These are phyloP conservation scores for Gymnodraco acuticeps DNA, from an alignment of 2,797 vertebrate species.

Conservation along the genomic window DNA sequence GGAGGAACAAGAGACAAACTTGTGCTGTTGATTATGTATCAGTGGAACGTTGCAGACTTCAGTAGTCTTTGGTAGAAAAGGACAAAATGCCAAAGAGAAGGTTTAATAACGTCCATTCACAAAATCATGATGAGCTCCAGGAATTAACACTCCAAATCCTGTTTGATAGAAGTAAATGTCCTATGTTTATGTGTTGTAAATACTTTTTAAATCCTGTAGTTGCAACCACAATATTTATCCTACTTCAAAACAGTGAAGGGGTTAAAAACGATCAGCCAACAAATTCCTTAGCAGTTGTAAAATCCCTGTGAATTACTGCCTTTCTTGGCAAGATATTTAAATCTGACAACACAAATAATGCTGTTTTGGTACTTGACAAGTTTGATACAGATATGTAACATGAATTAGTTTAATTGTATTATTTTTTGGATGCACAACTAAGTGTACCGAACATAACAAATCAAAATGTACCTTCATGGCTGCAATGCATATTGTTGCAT, in stretches of 20 bases:
- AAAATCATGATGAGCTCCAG: conserved; percentile 8
- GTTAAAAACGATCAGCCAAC: too few relatives aligned
- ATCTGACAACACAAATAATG: background rate
- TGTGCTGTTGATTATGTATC: conserved; percentile 27
- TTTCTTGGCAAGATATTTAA: background rate
- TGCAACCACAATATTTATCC: background rate
- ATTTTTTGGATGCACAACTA: background rate
- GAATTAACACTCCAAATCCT: background rate
- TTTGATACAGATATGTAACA: background rate
- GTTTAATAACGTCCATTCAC: conserved; percentile 23
- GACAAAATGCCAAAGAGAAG: conserved; percentile 21
- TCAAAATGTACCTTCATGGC: background rate
- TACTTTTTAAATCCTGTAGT: background rate
- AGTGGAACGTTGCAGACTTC: conserved; percentile 13
- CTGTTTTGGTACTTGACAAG: background rate
- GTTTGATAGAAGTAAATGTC: background rate
- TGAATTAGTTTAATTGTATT: background rate
- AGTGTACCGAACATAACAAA: background rate
- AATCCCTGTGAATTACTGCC: too few relatives aligned
- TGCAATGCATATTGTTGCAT: background rate
- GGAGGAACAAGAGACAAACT: conserved; percentile 9
- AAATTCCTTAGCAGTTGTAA: too few relatives aligned
- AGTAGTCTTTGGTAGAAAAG: background rate
- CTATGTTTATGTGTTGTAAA: conserved; percentile 4
- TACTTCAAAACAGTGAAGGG: background rate